Conservation (phyloP, 2,888 invertebrate species). For the Candidula unifasciata region DNA sequence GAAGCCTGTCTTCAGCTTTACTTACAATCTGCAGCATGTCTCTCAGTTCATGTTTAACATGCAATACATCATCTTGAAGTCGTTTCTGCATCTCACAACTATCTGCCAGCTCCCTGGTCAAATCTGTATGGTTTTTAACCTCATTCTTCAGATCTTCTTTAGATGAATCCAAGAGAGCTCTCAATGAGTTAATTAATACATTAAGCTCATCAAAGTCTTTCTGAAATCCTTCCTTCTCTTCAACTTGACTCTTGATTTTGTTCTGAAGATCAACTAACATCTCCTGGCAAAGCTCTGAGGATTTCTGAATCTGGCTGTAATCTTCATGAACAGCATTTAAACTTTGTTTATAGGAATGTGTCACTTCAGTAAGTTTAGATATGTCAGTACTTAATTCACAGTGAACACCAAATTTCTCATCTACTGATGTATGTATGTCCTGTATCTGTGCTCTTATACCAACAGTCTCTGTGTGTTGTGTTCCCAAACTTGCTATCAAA, state of each 20-base stretch:
- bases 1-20: constrained; percentile 14
- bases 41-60: constrained; percentile 20
- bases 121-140: neutral
- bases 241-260: constrained; percentile 12
- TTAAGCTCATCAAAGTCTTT: constrained; percentile 41
- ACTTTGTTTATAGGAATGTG: neutral
- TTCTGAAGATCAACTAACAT: constrained; percentile 19
- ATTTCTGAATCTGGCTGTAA: neutral
- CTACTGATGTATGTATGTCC: neutral
- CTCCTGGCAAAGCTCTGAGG: constrained; percentile 25
- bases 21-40: neutral
- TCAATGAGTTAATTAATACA: constrained; percentile 25
- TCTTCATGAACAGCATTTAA: constrained; percentile 36
- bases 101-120: constrained; percentile 40
- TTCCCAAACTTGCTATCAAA: constrained; percentile 17
- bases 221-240: constrained; percentile 38
- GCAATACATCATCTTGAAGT: constrained; percentile 32
- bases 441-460: constrained; percentile 18
- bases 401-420: neutral
- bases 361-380: constrained; percentile 13
- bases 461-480: neutral
- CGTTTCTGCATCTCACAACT: constrained; percentile 16
- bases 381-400: neutral
- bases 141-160: constrained; percentile 32
- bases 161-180: constrained; percentile 10